A percentile compares a stretch with the other conserved stretches of the same genome.
These are phyloP conservation scores for Phaenicophaeus curvirostris DNA, from an alignment of 2,797 vertebrate genomes.

Conservation along the genomic window DNA sequence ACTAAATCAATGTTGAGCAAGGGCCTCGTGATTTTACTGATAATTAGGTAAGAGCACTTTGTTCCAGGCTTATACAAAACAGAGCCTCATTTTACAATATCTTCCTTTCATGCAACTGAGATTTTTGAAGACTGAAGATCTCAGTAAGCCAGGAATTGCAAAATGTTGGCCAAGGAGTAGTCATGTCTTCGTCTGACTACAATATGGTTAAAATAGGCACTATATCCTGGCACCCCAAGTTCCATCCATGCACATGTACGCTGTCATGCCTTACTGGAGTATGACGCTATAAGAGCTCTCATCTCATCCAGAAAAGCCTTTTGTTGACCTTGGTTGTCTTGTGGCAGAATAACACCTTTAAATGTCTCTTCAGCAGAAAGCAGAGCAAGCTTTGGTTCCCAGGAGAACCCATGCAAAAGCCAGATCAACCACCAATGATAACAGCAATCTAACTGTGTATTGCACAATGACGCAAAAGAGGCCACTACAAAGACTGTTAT, in stretches of 20 bases:
- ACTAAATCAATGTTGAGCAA: neutral
- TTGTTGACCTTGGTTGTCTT: neutral
- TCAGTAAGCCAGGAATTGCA: neutral
- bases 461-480: rapidly evolving
- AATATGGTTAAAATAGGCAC: neutral
- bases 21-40: neutral
- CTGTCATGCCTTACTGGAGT: neutral
- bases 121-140: neutral
- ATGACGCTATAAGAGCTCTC: neutral
- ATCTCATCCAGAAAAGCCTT: neutral
- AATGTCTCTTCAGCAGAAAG: neutral
- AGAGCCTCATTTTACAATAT: neutral
- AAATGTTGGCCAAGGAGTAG: neutral
- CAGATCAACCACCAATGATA: neutral
- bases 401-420: neutral
- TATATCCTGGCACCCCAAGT: neutral
- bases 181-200: neutral
- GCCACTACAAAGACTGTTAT: neutral
- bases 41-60: neutral
- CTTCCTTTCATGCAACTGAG: neutral
- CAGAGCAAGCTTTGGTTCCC: rapidly evolving
- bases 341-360: neutral
- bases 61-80: neutral
- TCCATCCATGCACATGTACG: neutral
- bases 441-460: neutral